Percentiles rank a stretch among this genome's conserved stretches.
These are phyloP conservation scores for Lasioglossum oenotherae DNA, from an alignment of 2,888 invertebrate species.

Conservation along the genomic window DNA sequence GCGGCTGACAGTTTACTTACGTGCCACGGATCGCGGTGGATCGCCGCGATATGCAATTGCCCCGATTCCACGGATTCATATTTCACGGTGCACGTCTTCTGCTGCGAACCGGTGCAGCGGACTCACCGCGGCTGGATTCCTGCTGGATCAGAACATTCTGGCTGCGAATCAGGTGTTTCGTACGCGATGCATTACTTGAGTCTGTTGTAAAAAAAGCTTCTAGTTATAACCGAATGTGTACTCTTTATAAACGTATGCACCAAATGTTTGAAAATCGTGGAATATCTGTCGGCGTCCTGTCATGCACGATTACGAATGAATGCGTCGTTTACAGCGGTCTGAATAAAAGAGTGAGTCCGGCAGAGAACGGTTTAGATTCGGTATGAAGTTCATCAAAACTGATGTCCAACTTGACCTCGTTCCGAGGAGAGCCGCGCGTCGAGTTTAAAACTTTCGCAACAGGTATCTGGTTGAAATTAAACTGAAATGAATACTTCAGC, in stretches of 20 bases:
- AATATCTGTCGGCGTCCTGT: not conserved
- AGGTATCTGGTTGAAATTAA: not conserved
- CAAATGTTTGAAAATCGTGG: not conserved
- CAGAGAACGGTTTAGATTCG: not conserved
- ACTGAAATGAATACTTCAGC: not conserved
- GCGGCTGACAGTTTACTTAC: slow-evolving; percentile 69
- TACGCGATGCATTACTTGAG: not conserved
- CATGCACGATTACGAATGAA: not conserved
- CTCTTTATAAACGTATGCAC: too few relatives aligned
- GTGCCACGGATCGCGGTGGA: slow-evolving; percentile 49
- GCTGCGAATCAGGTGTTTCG: not conserved
- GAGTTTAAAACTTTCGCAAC: slow-evolving; percentile 7
- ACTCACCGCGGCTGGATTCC: not conserved
- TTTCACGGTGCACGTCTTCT: slow-evolving; percentile 46
- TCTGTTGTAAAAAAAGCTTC: too few relatives aligned
- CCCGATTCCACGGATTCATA: slow-evolving; percentile 51
- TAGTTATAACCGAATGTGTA: too few relatives aligned
- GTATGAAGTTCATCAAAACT: not conserved
- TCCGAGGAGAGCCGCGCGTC: not conserved
- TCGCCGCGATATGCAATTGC: slow-evolving; percentile 59
- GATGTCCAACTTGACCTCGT: not conserved
- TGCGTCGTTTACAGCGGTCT: not conserved
- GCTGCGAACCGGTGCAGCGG: not conserved
- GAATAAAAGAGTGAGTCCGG: not conserved
- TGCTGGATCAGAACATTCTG: not conserved